Evolutionary conservation across 2,888 invertebrate species (phyloP), one percentile per base, ranked within the genome.

Genomic region (Andrena chrysosceles): DNA sequence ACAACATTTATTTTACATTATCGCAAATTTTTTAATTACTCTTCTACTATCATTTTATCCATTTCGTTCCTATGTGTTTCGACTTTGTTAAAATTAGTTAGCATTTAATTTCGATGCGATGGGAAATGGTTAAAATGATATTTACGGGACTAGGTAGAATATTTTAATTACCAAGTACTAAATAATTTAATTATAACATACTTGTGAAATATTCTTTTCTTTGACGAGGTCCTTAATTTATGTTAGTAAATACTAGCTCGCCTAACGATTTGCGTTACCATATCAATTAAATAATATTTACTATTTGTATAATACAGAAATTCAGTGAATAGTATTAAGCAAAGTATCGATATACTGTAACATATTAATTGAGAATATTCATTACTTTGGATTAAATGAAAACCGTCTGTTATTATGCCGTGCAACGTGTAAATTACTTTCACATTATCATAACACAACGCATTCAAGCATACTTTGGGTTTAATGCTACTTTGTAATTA

Each of bases 1-100:
- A n/a, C 49, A 56, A 72, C 48, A 48, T 48, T 35, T 16, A 33
- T 72, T 67, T 59, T 16, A 31, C 16, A 42, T 42, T 42, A 16
- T 42, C 13, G 1, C 2, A 56, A 70, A 56, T 33, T 16, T 35
- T 56, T 70, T 35, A 20, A 59, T 68, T 35, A 4, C 26, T 4
- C 10, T 2, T 5, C 7, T 5, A 33, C 5, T 31, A 56, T 23
- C 3, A 35, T 60, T 52, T 35, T 20, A 3, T 31, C 52, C 20
- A 6, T 26, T 26, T 8, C 3, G 16, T 56, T 49, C 23, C 20
- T 6, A 16, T 20, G 52, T 20, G 7, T 26, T 13, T 5, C 1
- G 23, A n/a, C 0, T 42, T 42, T 16, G 42, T 42, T 42, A 1
- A 16, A 16, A 13, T 42, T 42, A 42, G 16, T 42, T 16, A 0